Conservation (phyloP, 1,140 invertebrate species). For the Drosophila mojavensis region DNA sequence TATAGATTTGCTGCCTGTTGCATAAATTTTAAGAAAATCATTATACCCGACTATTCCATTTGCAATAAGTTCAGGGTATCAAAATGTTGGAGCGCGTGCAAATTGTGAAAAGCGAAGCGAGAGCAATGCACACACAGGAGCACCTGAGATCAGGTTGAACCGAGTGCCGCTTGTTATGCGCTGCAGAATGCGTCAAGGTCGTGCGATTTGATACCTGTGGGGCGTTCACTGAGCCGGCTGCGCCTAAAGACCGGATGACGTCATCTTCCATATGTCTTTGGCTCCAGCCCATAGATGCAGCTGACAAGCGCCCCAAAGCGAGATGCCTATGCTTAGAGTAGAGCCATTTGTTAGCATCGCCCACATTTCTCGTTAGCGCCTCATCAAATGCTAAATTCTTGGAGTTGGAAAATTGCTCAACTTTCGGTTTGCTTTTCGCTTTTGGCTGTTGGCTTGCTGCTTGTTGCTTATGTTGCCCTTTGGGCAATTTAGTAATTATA, state of each 20-base stretch:
- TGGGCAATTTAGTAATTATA: conserved; percentile 79
- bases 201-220: conserved; percentile 50
- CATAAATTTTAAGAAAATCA: too few relatives aligned
- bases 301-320: too few relatives aligned
- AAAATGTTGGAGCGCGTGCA: conserved; percentile 68
- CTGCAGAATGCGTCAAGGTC: conserved; percentile 56
- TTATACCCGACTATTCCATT: too few relatives aligned
- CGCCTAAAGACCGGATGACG: conserved; percentile 4
- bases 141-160: conserved; percentile 29
- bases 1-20: too few relatives aligned
- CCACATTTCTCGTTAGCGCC: conserved; percentile 50
- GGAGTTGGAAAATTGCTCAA: conserved; percentile 38
- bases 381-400: conserved; percentile 59
- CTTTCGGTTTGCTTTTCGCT: conserved; percentile 26
- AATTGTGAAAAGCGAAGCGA: conserved; percentile 80
- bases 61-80: too few relatives aligned
- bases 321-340: neutral
- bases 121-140: conserved; percentile 41
- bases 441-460: neutral
- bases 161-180: conserved; percentile 50
- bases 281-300: neutral
- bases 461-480: neutral
- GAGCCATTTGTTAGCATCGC: conserved; percentile 5
- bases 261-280: neutral
- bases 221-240: conserved; percentile 41